These are phyloP conservation scores for Acanthurus lineatus DNA, from an alignment of 2,797 vertebrate genomes.

Conservation along the genomic window DNA sequence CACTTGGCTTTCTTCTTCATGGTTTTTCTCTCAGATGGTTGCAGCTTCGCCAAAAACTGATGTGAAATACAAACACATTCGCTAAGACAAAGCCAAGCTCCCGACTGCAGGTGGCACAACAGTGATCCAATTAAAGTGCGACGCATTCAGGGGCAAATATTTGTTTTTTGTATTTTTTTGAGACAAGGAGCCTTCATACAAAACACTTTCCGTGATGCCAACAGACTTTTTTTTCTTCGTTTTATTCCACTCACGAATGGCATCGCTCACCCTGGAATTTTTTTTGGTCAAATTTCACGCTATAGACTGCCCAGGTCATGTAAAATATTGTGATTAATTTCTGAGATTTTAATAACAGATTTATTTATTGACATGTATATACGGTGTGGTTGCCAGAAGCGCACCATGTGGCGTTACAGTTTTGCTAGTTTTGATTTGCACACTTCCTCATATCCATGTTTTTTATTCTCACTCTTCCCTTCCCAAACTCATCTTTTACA, in stretches of 20 bases:
- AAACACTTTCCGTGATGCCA: conserved; percentile 22
- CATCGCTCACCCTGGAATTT: neutral
- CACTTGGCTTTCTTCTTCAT: conserved; percentile 27
- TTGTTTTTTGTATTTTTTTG: conserved; percentile 29
- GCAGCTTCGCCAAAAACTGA: conserved; percentile 33
- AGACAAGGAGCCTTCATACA: conserved; percentile 30
- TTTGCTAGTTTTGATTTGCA: conserved; percentile 84
- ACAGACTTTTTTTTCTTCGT: conserved; percentile 7
- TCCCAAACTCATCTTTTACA: neutral
- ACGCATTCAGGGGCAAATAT: conserved; percentile 39
- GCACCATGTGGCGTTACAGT: conserved; percentile 66
- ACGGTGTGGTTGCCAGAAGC: conserved; percentile 48
- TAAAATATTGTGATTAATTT: conserved; percentile 49
- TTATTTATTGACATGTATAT: conserved; percentile 66
- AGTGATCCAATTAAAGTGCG: conserved; percentile 40
- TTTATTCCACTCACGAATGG: conserved; percentile 10
- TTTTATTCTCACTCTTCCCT: conserved; percentile 10
- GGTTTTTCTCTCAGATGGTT: conserved; percentile 33
- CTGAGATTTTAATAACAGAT: conserved; percentile 34
- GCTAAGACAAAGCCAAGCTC: conserved; percentile 38
- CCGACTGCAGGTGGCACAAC: conserved; percentile 43
- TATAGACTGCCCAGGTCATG: conserved; percentile 8
- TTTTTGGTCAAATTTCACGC: neutral
- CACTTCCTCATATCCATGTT: conserved; percentile 31
- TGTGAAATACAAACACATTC: conserved; percentile 46